Evolutionary conservation across 2,113 vertebrate species (phyloP), one percentile per base, ranked within the genome.

Genomic region (Xyliphius kryptos): DNA sequence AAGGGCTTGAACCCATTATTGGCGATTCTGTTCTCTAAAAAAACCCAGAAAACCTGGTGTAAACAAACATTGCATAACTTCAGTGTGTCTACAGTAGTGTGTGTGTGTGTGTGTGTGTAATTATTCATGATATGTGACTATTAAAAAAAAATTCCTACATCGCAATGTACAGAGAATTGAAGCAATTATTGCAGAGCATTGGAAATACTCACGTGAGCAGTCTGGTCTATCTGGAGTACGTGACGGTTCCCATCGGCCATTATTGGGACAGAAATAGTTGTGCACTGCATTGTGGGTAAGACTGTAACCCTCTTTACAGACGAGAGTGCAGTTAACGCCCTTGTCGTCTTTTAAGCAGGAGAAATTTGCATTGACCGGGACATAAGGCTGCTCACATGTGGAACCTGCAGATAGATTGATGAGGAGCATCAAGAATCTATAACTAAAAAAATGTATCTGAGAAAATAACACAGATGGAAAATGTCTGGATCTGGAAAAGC

Each of bases 1-100:
- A 97, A 98, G 7, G 93, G 94, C 70, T 97, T 98, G 74, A 92
- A 90, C 1, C 95, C 96, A 5, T 94, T 90, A 80, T 98, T 98
- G 62, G 95, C 95, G 60, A 97, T 85, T 47, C 95, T 91, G 77
- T 97, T 97, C 79, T 92, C 95, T 98, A 79, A 0, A 41, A 49
- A 57, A 1, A 66, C 73, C 3, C 11, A 12, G 3, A 3, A 43
- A 5, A 13, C 11, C 3, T 8, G 3, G 6, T 43, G 3, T 43
- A 12, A 5, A 9, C 11, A 43, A 43, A 12, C 36, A 38, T 38
- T 38, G 10, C 10, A 10, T 38, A 10, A 5, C 5, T 38, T 38
- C n/a, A n/a, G n/a, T n/a, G n/a, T n/a, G n/a, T n/a, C n/a, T n/a
- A n/a, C n/a, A n/a, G n/a, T n/a, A n/a, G n/a, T n/a, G n/a, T n/a